Percentiles rank a stretch among this genome's conserved stretches.
phyloP scores from a whole-genome alignment of 2,113 vertebrate genomes.

The Calidris pugnax region DNA sequence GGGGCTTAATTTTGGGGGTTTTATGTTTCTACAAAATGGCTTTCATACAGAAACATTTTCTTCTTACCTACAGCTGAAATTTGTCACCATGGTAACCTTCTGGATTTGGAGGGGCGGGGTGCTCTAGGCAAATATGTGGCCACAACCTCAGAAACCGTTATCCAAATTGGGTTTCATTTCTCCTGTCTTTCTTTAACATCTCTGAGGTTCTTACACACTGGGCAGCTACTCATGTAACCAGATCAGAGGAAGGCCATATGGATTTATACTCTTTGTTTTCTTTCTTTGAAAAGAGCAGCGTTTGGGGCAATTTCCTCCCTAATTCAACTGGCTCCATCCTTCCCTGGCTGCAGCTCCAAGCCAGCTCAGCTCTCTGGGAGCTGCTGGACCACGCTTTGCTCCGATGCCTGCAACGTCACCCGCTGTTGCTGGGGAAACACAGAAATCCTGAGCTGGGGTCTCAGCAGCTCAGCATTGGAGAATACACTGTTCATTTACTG shows the following conservation, averaged over 20 bases:
- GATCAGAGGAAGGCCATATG: not conserved
- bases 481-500: not conserved
- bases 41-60: constrained; percentile 54
- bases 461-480: not conserved
- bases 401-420: not conserved
- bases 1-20: constrained; percentile 51
- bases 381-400: not conserved
- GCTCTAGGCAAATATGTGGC: constrained; percentile 24
- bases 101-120: constrained; percentile 38
- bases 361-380: not conserved
- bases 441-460: not conserved
- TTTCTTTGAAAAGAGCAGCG: not conserved
- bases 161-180: not conserved
- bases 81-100: constrained; percentile 65
- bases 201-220: not conserved
- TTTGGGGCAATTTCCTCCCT: not conserved
- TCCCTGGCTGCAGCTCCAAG: not conserved
- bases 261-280: not conserved
- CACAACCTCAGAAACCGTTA: constrained; percentile 11
- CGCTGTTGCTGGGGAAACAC: not conserved
- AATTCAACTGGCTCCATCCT: not conserved
- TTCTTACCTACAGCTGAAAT: constrained; percentile 64
- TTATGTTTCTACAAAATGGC: constrained; percentile 59
- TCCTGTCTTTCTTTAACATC: not conserved
- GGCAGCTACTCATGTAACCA: not conserved